These are phyloP conservation scores for Salminus brasiliensis DNA, from an alignment of 2,113 vertebrate genomes.

Conservation along the genomic window DNA sequence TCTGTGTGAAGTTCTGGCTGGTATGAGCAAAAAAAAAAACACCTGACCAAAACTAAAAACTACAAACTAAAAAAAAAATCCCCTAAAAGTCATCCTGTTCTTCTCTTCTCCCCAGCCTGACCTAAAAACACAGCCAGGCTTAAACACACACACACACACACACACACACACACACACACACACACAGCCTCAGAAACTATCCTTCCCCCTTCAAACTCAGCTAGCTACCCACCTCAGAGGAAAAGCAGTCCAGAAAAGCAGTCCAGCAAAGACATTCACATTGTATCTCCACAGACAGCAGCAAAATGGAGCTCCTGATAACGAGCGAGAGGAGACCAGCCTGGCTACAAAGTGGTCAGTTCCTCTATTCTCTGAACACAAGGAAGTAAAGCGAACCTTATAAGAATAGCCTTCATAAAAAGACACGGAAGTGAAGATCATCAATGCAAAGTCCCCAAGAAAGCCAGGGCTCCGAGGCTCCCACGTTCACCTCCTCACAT, in stretches of 20 bases:
- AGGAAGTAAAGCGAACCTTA: conserved; percentile 80
- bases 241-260: neutral
- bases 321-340: neutral
- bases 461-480: neutral
- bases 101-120: neutral
- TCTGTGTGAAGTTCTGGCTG: too few relatives aligned
- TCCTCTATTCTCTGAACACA: conserved; percentile 76
- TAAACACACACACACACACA: too few relatives aligned
- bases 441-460: conserved; percentile 74
- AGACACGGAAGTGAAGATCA: conserved; percentile 73
- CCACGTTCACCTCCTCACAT: too few relatives aligned
- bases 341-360: conserved; percentile 65
- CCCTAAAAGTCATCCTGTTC: too few relatives aligned
- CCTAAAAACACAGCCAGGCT: neutral
- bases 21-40: too few relatives aligned
- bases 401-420: conserved; percentile 60
- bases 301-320: neutral
- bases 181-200: neutral
- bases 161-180: too few relatives aligned
- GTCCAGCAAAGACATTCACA: conserved; percentile 17
- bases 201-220: neutral
- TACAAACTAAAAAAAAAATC: too few relatives aligned
- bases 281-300: conserved; percentile 17
- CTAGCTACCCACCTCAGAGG: neutral
- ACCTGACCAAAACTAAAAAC: too few relatives aligned